phyloP scores from a whole-genome alignment of 1,140 invertebrate genomes.

The Heliconius himera region DNA sequence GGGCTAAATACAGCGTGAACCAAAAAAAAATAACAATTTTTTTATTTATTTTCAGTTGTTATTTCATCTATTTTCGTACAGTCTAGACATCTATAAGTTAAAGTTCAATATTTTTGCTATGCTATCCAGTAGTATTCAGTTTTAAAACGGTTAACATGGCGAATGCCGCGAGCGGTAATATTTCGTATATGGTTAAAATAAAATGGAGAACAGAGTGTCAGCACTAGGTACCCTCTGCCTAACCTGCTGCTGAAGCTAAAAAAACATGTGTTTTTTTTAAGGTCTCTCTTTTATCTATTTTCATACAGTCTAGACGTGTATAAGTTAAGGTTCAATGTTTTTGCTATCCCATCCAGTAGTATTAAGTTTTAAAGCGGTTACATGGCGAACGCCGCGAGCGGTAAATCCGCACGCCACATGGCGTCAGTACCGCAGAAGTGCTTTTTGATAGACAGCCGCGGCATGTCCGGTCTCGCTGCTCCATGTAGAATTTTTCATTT shows the following conservation, averaged over 20 bases:
- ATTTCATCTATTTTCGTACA: not conserved
- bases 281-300: not conserved
- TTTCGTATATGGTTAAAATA: too few relatives aligned
- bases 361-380: conserved; percentile 48
- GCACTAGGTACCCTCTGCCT: too few relatives aligned
- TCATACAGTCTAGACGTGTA: not conserved
- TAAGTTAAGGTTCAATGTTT: not conserved
- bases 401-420: conserved; percentile 62
- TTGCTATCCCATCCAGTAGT: conserved; percentile 21
- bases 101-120: not conserved
- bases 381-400: conserved; percentile 57
- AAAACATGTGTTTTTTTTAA: not conserved
- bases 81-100: not conserved
- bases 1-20: too few relatives aligned
- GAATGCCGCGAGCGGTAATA: conserved; percentile 58
- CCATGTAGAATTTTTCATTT: conserved; percentile 39
- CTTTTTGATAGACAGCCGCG: conserved; percentile 66
- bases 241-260: too few relatives aligned
- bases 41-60: not conserved
- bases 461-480: conserved; percentile 45
- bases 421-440: conserved; percentile 61
- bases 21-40: too few relatives aligned
- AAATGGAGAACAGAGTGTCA: too few relatives aligned
- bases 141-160: conserved; percentile 53
- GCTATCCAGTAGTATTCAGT: conserved; percentile 27